phyloP scores from a whole-genome alignment of 2,113 vertebrate species.

The Phrynosoma platyrhinos region DNA sequence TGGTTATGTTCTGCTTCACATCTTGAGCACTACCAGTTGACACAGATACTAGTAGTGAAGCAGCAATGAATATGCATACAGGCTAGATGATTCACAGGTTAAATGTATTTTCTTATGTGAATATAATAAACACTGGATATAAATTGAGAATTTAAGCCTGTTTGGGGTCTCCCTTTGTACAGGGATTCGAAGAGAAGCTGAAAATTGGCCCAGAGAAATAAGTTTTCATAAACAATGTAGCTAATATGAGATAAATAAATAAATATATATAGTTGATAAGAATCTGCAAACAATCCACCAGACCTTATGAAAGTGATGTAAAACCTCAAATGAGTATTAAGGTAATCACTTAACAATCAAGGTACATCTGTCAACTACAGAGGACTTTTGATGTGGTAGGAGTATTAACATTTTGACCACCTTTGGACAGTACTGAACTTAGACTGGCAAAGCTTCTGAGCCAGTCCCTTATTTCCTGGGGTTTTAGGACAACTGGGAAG shows the following conservation, averaged over 20 bases:
- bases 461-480: not conserved
- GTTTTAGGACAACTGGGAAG: not conserved
- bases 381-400: not conserved
- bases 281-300: not conserved
- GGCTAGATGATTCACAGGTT: not conserved
- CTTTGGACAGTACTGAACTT: not conserved
- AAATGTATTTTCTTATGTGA: not conserved
- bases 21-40: not conserved
- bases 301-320: not conserved
- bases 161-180: not conserved
- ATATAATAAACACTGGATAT: not conserved
- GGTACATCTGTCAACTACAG: not conserved
- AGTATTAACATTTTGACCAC: not conserved
- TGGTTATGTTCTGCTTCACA: not conserved
- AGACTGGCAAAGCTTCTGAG: not conserved
- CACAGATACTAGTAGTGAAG: not conserved
- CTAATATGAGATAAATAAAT: not conserved
- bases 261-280: not conserved
- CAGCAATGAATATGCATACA: not conserved
- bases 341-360: not conserved
- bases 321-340: constrained; percentile 4
- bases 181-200: not conserved
- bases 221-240: not conserved
- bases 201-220: constrained; percentile 1
- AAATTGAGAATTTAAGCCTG: constrained; percentile 2